Evolutionary conservation across 2,113 vertebrate genomes (phyloP).

Genomic region (Haplochromis burtoni): DNA sequence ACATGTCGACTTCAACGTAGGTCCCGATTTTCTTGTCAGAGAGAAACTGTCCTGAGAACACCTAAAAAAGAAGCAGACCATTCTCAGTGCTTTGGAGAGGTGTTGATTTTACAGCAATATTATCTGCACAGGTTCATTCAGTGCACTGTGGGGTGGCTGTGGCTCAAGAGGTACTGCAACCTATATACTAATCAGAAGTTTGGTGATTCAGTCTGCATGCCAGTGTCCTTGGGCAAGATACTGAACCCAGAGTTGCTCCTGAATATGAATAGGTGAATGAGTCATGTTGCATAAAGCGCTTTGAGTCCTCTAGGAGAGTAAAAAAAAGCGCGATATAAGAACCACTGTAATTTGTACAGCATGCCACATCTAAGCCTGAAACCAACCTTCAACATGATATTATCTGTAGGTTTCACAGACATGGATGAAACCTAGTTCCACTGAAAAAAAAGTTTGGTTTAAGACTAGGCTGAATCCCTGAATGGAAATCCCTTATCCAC

Average conservation of each 20-base stretch:
- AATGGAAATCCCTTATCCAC: rapidly evolving
- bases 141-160: neutral
- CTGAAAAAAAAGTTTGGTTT: neutral
- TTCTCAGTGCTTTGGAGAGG: neutral
- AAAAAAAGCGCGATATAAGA: rapidly evolving
- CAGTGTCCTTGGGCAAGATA: neutral
- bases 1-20: conserved; percentile 98
- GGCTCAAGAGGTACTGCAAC: neutral
- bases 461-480: neutral
- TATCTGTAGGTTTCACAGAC: neutral
- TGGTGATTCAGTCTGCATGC: neutral
- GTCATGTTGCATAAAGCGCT: neutral
- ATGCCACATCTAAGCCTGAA: neutral
- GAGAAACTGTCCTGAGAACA: conserved; percentile 96
- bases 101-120: neutral
- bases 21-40: conserved; percentile 98
- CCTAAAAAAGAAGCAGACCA: conserved; percentile 60
- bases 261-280: neutral
- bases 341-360: neutral
- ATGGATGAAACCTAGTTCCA: neutral
- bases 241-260: neutral
- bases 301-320: neutral
- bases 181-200: neutral
- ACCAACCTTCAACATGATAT: neutral
- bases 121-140: neutral